Percentiles rank a stretch among this genome's conserved stretches.
Evolutionary conservation across 2,113 vertebrate species (phyloP).

Genomic region (Cercocebus atys): DNA sequence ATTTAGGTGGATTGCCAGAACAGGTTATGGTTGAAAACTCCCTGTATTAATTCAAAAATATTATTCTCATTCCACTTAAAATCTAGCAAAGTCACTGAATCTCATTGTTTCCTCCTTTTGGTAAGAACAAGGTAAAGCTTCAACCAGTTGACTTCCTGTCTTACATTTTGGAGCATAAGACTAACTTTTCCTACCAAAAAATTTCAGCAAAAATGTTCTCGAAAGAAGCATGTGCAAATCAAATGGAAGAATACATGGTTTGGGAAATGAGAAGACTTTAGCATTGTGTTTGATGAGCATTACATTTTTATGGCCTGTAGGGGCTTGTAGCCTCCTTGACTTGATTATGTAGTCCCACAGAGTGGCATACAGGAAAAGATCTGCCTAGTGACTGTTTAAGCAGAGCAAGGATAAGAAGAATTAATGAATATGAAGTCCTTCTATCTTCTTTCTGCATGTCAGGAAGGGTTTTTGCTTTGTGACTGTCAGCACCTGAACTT

Average conservation of each 20-base stretch:
- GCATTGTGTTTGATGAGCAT: background rate
- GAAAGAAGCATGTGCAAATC: background rate
- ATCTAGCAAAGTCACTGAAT: background rate
- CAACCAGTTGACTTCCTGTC: background rate
- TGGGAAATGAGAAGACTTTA: background rate
- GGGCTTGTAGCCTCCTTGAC: constrained; percentile 9
- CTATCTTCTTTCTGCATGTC: background rate
- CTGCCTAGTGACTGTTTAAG: background rate
- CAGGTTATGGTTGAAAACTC: background rate
- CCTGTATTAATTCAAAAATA: background rate
- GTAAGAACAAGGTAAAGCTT: background rate
- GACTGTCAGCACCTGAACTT: background rate
- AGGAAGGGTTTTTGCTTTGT: background rate
- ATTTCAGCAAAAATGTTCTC: background rate
- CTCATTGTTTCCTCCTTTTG: background rate
- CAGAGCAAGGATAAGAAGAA: background rate
- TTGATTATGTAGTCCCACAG: background rate
- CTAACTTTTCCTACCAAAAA: background rate
- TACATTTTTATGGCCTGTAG: background rate
- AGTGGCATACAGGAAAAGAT: background rate
- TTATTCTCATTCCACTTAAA: background rate
- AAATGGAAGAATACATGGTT: background rate
- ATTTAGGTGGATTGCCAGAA: background rate
- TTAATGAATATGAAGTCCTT: background rate
- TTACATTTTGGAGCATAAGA: background rate